These are phyloP conservation scores for Nannospalax galili DNA, from an alignment of 2,113 vertebrate genomes.

Conservation along the genomic window DNA sequence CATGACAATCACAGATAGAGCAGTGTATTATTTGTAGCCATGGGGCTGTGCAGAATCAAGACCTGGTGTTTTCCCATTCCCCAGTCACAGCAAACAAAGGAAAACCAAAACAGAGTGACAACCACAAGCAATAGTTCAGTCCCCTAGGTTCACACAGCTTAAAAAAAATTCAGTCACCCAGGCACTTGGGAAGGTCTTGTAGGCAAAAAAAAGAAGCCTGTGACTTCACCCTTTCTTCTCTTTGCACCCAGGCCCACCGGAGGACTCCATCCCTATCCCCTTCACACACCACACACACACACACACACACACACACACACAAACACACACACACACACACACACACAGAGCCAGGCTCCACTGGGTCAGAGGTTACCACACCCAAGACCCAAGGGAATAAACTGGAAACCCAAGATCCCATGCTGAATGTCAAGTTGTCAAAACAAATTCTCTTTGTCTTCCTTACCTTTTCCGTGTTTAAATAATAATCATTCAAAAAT, in stretches of 20 bases:
- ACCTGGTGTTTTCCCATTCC: background rate
- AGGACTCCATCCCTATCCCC: background rate
- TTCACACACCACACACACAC: rapidly evolving
- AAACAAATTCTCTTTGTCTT: slow-evolving; percentile 80
- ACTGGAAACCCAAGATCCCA: background rate
- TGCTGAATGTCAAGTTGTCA: slow-evolving; percentile 74
- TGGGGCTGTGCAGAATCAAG: rapidly evolving
- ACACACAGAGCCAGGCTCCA: rapidly evolving
- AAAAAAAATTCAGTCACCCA: background rate
- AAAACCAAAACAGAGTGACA: background rate
- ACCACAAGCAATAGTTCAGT: background rate
- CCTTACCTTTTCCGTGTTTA: slow-evolving; percentile 71
- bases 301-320: rapidly evolving
- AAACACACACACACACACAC: too few relatives aligned
- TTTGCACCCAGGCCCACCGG: background rate
- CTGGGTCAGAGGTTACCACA: background rate
- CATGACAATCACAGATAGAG: background rate
- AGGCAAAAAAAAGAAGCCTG: slow-evolving; percentile 27
- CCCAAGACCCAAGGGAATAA: background rate
- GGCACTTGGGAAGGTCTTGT: background rate
- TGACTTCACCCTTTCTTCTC: slow-evolving; percentile 5
- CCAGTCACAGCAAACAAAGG: background rate
- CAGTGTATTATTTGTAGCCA: rapidly evolving
- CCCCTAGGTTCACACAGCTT: too few relatives aligned
- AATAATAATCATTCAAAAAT: slow-evolving; percentile 71